Percentiles rank a stretch among this genome's conserved stretches.
These are phyloP conservation scores for Rhizomys pruinosus DNA, from an alignment of 2,113 vertebrate species.

Conservation along the genomic window DNA sequence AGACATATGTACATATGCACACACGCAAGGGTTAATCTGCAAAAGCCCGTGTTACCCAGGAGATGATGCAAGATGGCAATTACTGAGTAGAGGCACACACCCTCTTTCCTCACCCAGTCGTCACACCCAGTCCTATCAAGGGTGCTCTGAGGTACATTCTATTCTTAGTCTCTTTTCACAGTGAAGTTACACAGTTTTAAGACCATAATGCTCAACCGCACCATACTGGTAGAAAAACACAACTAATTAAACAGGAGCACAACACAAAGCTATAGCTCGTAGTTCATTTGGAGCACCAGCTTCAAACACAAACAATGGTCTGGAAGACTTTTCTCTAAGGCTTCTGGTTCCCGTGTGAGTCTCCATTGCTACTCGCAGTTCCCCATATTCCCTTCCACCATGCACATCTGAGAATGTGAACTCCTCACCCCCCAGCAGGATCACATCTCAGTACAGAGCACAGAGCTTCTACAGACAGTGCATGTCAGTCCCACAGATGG, in stretches of 20 bases:
- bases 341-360: too few species aligned
- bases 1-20: too few species aligned
- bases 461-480: neutral
- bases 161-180: neutral
- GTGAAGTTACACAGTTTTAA: neutral
- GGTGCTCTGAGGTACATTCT: neutral
- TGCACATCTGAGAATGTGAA: neutral
- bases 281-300: neutral
- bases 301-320: neutral
- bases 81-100: accelerated
- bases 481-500: too few species aligned
- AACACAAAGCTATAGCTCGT: neutral
- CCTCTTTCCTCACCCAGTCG: neutral
- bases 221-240: neutral
- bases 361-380: too few species aligned
- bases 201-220: neutral
- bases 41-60: neutral
- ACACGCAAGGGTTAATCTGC: neutral
- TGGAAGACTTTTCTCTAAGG: neutral
- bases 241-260: neutral
- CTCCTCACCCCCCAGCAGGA: neutral
- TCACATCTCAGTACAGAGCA: neutral
- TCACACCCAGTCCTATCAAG: neutral
- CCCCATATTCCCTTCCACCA: too few species aligned
- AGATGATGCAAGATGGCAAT: neutral